phyloP scores from a whole-genome alignment of 2,113 vertebrate species.

The Tachysurus vachellii region DNA sequence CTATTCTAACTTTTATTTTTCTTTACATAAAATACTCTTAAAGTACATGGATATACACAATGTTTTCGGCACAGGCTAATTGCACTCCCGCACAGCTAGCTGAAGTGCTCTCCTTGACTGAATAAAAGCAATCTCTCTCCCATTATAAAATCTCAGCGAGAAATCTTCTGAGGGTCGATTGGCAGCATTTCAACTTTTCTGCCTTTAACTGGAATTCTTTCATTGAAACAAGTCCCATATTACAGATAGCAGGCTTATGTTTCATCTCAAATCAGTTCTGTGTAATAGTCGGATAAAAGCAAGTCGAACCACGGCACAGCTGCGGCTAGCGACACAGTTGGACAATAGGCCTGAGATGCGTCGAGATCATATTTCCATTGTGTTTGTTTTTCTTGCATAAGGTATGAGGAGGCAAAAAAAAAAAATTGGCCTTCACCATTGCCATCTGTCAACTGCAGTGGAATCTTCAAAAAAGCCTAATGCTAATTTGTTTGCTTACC shows the following conservation, averaged over 20 bases:
- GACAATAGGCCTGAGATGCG: constrained; percentile 70
- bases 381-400: constrained; percentile 78
- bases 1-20: background rate
- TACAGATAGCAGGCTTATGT: background rate
- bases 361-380: constrained; percentile 75
- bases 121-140: background rate
- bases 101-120: background rate
- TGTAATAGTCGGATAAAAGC: constrained; percentile 51
- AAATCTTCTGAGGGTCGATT: background rate
- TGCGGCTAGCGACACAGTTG: constrained; percentile 50
- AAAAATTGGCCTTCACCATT: constrained; percentile 69
- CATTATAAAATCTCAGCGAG: background rate
- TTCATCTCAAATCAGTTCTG: constrained; percentile 25
- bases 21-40: background rate
- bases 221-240: constrained; percentile 58
- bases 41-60: background rate
- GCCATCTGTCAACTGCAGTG: constrained; percentile 66
- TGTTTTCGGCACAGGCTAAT: constrained; percentile 1
- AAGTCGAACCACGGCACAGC: constrained; percentile 57
- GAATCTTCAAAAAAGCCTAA: constrained; percentile 63
- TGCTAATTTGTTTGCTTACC: constrained; percentile 54
- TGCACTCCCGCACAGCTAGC: background rate
- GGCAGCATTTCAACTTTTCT: background rate
- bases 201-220: constrained; percentile 42
- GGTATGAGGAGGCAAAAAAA: constrained; percentile 74